Evolutionary conservation across 1,140 invertebrate species (phyloP), one percentile per base, ranked within the genome.

Genomic region (Eubasilissa regina): DNA sequence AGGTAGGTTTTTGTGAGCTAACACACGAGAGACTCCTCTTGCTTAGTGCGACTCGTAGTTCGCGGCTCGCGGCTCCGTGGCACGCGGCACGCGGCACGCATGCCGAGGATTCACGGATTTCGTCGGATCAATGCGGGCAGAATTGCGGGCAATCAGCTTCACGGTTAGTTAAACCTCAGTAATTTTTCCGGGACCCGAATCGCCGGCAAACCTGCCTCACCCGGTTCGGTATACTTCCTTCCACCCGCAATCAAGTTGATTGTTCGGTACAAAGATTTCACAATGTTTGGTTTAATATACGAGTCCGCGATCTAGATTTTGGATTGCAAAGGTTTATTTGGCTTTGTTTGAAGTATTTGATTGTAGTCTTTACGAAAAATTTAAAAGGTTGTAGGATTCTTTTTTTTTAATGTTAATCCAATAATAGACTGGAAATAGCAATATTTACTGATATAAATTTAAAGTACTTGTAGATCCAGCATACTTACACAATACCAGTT

Each of bases 81-180:
- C 3, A 11, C 13, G 35, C 19, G 25, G 53, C 53, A n/a, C 11
- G 0, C 70, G 15, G 25, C 10, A 43, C 64, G 64, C 64, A 43
- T 17, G 51, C 35, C 70, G 53, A 25, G 13, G 19, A 12, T 47
- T 47, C 45, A 47, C 62, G 11, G 64, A 72, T 62, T 45, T 72
- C 6, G 21, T 21, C 51, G 66, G 17, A 58, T 60, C 77, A 51
- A 70, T 45, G 60, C 75, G 51, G 43, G 10, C 68, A 60, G 75
- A 80, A 73, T 80, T 68, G 75, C 66, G 73, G 47, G 45, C 76
- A 78, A 81, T 81, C 80, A 81, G 76, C 77, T 72, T 76, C 77
- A 79, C 77, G 80, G 80, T 81, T 81, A 81, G 80, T 81, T 81
- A 81, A 76, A 66, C 60, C 48, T 17, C 60, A 12, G 47, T 64